A percentile compares a stretch with the other conserved stretches of the same genome.
Evolutionary conservation across 2,888 invertebrate genomes (phyloP).

Genomic region (Cheilosia vulpina): DNA sequence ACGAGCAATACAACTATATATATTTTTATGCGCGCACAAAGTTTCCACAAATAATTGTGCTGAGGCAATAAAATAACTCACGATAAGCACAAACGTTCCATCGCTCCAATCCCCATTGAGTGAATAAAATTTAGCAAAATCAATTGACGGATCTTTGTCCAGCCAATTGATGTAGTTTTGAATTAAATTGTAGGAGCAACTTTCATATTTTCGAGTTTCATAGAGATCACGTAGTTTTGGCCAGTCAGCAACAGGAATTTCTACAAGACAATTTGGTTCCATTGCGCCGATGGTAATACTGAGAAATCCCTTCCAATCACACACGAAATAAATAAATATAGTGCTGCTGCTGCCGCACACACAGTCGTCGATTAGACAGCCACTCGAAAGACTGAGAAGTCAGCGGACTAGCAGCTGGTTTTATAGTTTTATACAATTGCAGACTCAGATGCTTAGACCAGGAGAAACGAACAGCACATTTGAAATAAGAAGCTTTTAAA

Average conservation of each 20-base stretch:
- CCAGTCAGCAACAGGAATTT: slow-evolving; percentile 75
- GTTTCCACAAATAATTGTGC: neutral
- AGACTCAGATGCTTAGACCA: too few relatives aligned
- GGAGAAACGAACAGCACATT: too few relatives aligned
- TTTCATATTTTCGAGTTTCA: slow-evolving; percentile 51
- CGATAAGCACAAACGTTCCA: slow-evolving; percentile 81
- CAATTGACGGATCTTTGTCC: slow-evolving; percentile 28
- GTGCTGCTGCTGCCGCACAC: too few relatives aligned
- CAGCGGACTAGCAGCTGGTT: too few relatives aligned
- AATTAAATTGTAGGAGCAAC: slow-evolving; percentile 76
- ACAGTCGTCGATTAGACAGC: too few relatives aligned
- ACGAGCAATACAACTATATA: too few relatives aligned
- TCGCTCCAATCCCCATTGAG: slow-evolving; percentile 81
- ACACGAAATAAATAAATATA: too few relatives aligned
- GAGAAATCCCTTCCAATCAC: too few relatives aligned
- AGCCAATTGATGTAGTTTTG: slow-evolving; percentile 67
- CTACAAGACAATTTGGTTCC: slow-evolving; percentile 51
- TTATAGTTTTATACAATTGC: too few relatives aligned
- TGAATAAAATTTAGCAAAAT: slow-evolving; percentile 74
- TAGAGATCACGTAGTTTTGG: slow-evolving; percentile 77
- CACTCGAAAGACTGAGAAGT: too few relatives aligned
- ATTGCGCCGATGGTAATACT: neutral
- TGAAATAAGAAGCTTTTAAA: too few relatives aligned
- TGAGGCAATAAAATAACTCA: slow-evolving; percentile 76
- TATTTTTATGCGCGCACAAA: neutral